These are phyloP conservation scores for Microchrysa polita DNA, from an alignment of 2,888 invertebrate genomes.

Conservation along the genomic window DNA sequence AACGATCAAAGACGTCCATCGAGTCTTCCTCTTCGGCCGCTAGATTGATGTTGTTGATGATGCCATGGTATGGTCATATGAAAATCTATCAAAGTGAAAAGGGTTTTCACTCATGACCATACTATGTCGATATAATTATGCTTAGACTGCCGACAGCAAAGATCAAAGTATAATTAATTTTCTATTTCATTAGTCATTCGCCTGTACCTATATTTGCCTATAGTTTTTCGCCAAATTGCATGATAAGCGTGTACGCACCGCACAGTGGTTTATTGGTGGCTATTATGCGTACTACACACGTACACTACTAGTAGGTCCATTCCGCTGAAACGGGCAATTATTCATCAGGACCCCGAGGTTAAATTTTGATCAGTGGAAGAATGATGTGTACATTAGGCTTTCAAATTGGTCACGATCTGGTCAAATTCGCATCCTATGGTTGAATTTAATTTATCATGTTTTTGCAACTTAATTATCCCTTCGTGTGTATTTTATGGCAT, in stretches of 20 bases:
- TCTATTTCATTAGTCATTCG: conserved; percentile 5
- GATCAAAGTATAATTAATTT: conserved; percentile 34
- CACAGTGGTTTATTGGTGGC: too few relatives aligned
- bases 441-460: too few relatives aligned
- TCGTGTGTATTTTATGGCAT: too few relatives aligned
- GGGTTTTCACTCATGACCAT: conserved; percentile 23
- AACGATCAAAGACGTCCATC: neutral
- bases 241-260: neutral
- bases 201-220: neutral
- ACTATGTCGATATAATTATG: neutral
- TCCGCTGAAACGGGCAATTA: too few relatives aligned
- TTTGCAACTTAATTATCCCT: too few relatives aligned
- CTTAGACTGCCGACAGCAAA: conserved; percentile 21
- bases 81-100: conserved; percentile 23
- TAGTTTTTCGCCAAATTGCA: neutral
- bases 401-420: too few relatives aligned
- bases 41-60: conserved; percentile 25
- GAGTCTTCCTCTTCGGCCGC: neutral
- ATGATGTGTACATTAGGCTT: too few relatives aligned
- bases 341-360: too few relatives aligned
- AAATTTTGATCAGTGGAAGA: too few relatives aligned
- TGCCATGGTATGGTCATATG: neutral
- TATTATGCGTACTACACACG: too few relatives aligned
- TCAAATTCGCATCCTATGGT: too few relatives aligned
- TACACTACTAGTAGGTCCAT: too few relatives aligned